Conservation (phyloP, 2,113 vertebrate genomes). For the Oryzias curvinotus region DNA sequence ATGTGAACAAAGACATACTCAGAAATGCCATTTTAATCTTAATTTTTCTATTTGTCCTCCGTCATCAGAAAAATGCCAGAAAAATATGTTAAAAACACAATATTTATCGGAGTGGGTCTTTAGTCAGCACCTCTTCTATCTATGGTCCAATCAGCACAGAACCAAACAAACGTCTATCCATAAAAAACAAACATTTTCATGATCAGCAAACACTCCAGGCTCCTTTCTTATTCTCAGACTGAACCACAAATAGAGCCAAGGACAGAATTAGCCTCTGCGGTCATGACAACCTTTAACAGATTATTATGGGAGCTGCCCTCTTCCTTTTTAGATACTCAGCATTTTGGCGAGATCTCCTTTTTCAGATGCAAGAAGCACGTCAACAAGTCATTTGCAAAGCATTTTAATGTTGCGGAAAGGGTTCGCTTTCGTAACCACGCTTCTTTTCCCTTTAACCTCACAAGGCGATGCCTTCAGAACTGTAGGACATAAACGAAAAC, state of each 20-base stretch:
- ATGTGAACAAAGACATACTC: too few relatives aligned
- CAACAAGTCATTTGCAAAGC: conserved; percentile 44
- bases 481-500: background rate
- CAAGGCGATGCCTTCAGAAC: too few relatives aligned
- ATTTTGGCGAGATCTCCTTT: background rate
- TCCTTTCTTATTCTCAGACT: background rate
- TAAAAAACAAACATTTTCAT: background rate
- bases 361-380: background rate
- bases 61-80: too few relatives aligned
- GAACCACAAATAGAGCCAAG: conserved; percentile 11
- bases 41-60: too few relatives aligned
- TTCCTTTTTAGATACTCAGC: background rate
- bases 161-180: too few relatives aligned
- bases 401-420: conserved; percentile 61
- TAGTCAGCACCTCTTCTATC: too few relatives aligned
- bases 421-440: conserved; percentile 14
- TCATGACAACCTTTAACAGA: conserved; percentile 4
- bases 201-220: background rate
- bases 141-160: too few relatives aligned
- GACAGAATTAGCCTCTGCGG: conserved; percentile 21
- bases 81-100: too few relatives aligned
- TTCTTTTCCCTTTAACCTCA: too few relatives aligned
- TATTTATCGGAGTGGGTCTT: too few relatives aligned
- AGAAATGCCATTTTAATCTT: too few relatives aligned
- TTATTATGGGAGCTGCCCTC: background rate